phyloP scores from a whole-genome alignment of 1,140 invertebrate genomes.

The Euwallacea fornicatus region DNA sequence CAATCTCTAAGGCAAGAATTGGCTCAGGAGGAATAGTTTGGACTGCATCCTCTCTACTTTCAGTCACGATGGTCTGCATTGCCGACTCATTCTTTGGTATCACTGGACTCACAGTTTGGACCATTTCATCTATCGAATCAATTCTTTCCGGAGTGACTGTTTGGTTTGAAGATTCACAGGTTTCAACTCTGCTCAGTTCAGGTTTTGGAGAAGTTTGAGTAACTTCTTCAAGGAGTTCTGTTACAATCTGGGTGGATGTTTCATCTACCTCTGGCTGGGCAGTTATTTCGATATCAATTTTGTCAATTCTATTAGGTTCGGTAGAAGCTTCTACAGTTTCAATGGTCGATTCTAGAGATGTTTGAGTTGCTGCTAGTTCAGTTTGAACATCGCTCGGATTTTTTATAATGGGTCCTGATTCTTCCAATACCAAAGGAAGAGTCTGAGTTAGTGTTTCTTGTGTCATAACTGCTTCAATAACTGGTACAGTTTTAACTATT shows the following conservation, averaged over 20 bases:
- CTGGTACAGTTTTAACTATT: slow-evolving; percentile 60
- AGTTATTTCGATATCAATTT: slow-evolving; percentile 34
- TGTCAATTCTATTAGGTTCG: slow-evolving; percentile 44
- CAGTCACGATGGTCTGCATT: slow-evolving; percentile 46
- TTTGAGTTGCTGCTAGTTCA: slow-evolving; percentile 62
- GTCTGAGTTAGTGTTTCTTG: slow-evolving; percentile 58
- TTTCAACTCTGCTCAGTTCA: slow-evolving; percentile 48
- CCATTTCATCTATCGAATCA: slow-evolving; percentile 50
- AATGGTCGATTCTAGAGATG: slow-evolving; percentile 58
- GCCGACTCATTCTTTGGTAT: slow-evolving; percentile 55
- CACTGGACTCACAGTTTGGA: slow-evolving; percentile 55
- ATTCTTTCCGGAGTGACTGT: slow-evolving; percentile 54
- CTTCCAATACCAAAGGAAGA: not conserved
- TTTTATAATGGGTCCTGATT: not conserved
- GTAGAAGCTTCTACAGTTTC: slow-evolving; percentile 53
- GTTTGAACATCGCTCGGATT: slow-evolving; percentile 25
- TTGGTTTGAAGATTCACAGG: slow-evolving; percentile 60
- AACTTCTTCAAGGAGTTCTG: slow-evolving; percentile 40
- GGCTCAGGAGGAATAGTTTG: slow-evolving; percentile 45
- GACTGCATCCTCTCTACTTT: slow-evolving; percentile 51
- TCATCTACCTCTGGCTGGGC: slow-evolving; percentile 47
- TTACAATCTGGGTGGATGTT: slow-evolving; percentile 48
- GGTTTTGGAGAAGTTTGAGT: slow-evolving; percentile 45
- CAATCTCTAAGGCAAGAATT: slow-evolving; percentile 44
- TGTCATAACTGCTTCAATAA: slow-evolving; percentile 60